Conservation (phyloP, 2,797 vertebrate species). For the Eleutherodactylus coqui region DNA sequence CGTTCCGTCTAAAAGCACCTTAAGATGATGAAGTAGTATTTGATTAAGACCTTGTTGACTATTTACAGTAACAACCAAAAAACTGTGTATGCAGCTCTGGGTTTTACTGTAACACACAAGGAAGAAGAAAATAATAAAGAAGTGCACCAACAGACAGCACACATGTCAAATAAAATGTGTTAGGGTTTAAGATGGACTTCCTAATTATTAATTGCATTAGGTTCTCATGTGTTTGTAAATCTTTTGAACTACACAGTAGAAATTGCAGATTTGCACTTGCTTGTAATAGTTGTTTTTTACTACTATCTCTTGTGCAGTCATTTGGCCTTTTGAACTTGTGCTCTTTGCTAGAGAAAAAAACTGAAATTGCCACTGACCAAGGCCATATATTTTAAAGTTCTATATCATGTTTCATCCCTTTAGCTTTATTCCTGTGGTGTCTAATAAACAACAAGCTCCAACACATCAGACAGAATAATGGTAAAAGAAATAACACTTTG, state of each 20-base stretch:
- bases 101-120: not conserved
- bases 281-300: conserved; percentile 21
- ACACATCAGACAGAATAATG: conserved; percentile 30
- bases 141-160: not conserved
- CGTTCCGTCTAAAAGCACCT: too few relatives aligned
- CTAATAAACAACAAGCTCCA: conserved; percentile 20
- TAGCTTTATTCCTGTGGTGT: conserved; percentile 19
- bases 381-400: conserved; percentile 27
- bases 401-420: conserved; percentile 26
- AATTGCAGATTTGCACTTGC: not conserved
- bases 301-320: conserved; percentile 8
- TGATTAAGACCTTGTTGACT: not conserved
- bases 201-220: not conserved
- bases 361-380: conserved; percentile 16
- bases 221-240: not conserved
- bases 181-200: not conserved
- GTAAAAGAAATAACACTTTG: conserved; percentile 29
- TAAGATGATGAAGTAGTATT: not conserved
- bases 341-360: not conserved
- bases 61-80: not conserved
- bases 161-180: not conserved
- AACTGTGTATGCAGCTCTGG: not conserved
- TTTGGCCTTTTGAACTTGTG: conserved; percentile 17
- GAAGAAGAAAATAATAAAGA: not conserved
- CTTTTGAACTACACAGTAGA: not conserved